Conservation (phyloP, 2,797 vertebrate species). For the Trichosurus vulpecula region DNA sequence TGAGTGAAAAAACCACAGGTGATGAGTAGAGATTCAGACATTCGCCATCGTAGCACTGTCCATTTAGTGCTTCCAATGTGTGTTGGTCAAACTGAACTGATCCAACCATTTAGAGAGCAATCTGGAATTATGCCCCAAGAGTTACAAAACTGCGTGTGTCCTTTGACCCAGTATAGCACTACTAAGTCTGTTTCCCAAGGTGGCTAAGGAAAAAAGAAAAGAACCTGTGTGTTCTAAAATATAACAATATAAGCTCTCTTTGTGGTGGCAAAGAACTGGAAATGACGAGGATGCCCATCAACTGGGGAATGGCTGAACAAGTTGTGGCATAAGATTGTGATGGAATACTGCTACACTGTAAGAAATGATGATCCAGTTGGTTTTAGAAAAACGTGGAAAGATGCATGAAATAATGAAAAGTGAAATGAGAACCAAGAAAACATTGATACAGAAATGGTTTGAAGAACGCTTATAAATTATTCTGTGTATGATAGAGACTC, state of each 20-base stretch:
- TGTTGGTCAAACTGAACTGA: background rate
- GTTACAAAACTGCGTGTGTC: background rate
- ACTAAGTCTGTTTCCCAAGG: background rate
- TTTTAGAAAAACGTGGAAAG: background rate
- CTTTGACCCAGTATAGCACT: background rate
- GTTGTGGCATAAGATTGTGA: background rate
- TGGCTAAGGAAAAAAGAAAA: background rate
- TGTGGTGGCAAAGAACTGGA: background rate
- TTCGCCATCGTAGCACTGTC: background rate
- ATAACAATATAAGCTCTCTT: background rate
- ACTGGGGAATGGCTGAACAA: background rate
- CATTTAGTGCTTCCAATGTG: background rate
- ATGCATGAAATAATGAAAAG: background rate
- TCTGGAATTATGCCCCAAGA: background rate
- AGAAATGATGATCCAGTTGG: background rate
- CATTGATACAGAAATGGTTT: background rate
- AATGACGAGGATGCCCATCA: background rate
- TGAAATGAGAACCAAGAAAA: background rate
- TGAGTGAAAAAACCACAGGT: background rate
- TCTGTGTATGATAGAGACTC: background rate
- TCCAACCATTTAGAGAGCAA: background rate
- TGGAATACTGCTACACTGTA: background rate
- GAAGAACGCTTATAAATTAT: background rate
- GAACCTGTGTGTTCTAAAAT: background rate
- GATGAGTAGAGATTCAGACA: background rate